A percentile compares a stretch with the other conserved stretches of the same genome.
Conservation (phyloP, 2,888 invertebrate species). For the Ryuthela nishihirai region DNA sequence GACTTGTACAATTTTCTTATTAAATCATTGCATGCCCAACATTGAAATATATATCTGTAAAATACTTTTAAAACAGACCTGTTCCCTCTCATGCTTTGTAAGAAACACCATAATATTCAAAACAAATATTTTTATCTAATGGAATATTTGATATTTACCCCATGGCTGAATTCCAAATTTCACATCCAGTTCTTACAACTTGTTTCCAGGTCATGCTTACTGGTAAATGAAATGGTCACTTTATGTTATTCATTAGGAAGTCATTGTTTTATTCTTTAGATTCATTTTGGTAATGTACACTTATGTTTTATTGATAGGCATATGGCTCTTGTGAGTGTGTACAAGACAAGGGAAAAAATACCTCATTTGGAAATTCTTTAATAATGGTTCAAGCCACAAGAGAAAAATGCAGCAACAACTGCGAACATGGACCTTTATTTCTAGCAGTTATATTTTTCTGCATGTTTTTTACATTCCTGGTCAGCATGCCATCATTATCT, state of each 20-base stretch:
- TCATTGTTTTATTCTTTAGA: not conserved
- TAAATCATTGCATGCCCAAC: too few species aligned
- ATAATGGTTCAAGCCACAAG: slow-evolving; percentile 51
- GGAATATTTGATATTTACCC: too few species aligned
- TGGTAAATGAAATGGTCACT: too few species aligned
- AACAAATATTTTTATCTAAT: too few species aligned
- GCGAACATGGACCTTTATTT: slow-evolving; percentile 58
- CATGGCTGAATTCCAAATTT: too few species aligned
- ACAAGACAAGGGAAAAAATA: slow-evolving; percentile 36
- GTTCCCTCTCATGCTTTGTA: too few species aligned
- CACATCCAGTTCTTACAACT: too few species aligned
- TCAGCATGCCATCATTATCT: slow-evolving; percentile 78
- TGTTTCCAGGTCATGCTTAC: too few species aligned
- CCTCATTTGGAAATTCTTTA: slow-evolving; percentile 4
- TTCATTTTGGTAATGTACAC: not conserved
- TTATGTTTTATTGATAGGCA: slow-evolving; percentile 46
- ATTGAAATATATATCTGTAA: too few species aligned
- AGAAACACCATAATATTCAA: too few species aligned
- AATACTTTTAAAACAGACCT: too few species aligned
- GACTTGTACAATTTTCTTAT: too few species aligned
- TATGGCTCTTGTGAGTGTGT: slow-evolving; percentile 61
- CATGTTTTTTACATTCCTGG: slow-evolving; percentile 67
- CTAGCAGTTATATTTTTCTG: slow-evolving; percentile 58
- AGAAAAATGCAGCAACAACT: slow-evolving; percentile 58
- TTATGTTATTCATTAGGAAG: not conserved